phyloP scores from a whole-genome alignment of 2,113 vertebrate genomes.

The Apodemus sylvaticus region DNA sequence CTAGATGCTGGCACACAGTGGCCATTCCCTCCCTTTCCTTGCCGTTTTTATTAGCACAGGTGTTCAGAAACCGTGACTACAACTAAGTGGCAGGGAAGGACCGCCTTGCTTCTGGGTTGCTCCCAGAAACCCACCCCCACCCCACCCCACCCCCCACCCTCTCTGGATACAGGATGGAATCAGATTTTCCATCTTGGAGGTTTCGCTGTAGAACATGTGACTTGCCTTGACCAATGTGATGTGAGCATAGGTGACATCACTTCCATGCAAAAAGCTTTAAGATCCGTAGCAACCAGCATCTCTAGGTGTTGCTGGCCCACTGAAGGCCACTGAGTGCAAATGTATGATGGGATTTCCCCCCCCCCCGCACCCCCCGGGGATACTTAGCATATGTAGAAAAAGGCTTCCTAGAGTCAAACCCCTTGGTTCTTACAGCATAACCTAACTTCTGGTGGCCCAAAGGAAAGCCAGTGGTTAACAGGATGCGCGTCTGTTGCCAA shows the following conservation, averaged over 20 bases:
- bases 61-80: not conserved
- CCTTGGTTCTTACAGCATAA: not conserved
- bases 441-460: not conserved
- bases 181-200: not conserved
- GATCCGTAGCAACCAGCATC: not conserved
- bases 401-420: not conserved
- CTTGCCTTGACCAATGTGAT: not conserved
- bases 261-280: not conserved
- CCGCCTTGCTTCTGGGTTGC: not conserved
- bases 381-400: not conserved
- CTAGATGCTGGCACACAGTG: not conserved
- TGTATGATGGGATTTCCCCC: fast-evolving
- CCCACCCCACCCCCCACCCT: too few species aligned
- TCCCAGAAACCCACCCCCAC: too few species aligned
- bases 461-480: not conserved
- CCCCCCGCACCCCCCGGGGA: fast-evolving
- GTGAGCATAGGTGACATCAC: not conserved
- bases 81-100: too few species aligned
- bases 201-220: not conserved
- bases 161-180: not conserved
- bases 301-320: not conserved
- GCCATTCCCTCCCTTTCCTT: not conserved
- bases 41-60: not conserved
- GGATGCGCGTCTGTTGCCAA: not conserved
- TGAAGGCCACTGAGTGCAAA: not conserved